A percentile compares a stretch with the other conserved stretches of the same genome.
Conservation (phyloP, 2,797 vertebrate species). For the Bradypus variegatus region DNA sequence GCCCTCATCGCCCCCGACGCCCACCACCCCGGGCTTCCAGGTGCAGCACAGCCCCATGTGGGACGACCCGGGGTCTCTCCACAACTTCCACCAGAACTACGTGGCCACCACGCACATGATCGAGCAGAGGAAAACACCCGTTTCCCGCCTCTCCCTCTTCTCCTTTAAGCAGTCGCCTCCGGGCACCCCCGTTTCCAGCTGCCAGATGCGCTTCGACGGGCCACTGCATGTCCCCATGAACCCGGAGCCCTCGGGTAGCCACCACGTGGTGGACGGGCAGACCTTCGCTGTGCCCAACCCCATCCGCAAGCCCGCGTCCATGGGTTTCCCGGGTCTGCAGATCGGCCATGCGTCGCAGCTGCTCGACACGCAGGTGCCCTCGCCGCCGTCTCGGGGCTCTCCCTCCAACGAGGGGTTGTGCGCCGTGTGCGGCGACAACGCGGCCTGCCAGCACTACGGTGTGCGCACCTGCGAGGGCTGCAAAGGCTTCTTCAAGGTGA, state of each 20-base stretch:
- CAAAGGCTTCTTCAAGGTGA: constrained; percentile 98
- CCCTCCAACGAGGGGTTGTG: constrained; percentile 97
- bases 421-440: constrained; percentile 97
- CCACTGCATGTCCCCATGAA: constrained; percentile 94
- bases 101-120: constrained; percentile 94
- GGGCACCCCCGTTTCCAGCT: constrained; percentile 94
- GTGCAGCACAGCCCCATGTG: constrained; percentile 93
- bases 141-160: constrained; percentile 95
- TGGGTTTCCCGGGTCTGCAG: constrained; percentile 94
- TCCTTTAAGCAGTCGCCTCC: constrained; percentile 99
- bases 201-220: constrained; percentile 98
- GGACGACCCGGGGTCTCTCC: constrained; percentile 97
- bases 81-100: constrained; percentile 98
- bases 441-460: constrained; percentile 96
- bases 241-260: constrained; percentile 85
- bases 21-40: constrained; percentile 90
- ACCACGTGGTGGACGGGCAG: constrained; percentile 90
- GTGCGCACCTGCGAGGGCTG: constrained; percentile 98
- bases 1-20: constrained; percentile 87
- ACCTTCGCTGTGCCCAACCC: constrained; percentile 91
- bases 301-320: constrained; percentile 87
- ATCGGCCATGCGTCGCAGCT: constrained; percentile 93
- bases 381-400: constrained; percentile 93
- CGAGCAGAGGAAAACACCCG: constrained; percentile 93
- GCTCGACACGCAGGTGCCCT: constrained; percentile 94